Percentiles rank a stretch among this genome's conserved stretches.
Evolutionary conservation across 2,888 invertebrate species (phyloP).

Genomic region (Rhagophthalmus giganteus): DNA sequence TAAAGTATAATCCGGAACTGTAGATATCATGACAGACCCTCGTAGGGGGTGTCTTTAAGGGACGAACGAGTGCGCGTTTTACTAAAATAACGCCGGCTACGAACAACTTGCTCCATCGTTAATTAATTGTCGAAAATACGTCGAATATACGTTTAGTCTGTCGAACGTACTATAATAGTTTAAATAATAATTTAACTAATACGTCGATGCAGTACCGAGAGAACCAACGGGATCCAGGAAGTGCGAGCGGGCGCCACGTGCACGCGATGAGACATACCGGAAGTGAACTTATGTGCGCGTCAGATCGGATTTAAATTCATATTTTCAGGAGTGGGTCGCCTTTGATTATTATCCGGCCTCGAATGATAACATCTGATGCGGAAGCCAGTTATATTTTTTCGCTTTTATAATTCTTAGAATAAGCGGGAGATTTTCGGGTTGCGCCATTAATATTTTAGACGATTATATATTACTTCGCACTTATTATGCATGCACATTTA

Average conservation of each 20-base stretch:
- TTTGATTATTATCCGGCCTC: conserved; percentile 19
- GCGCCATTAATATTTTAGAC: no score
- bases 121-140: not conserved
- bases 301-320: conserved; percentile 48
- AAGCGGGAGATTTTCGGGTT: no score
- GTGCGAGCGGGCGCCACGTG: conserved; percentile 51
- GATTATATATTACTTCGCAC: no score
- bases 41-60: conserved; percentile 27
- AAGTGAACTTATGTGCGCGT: conserved; percentile 49
- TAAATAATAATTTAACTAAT: conserved; percentile 2
- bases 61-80: conserved; percentile 6
- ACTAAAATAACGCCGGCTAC: conserved; percentile 5
- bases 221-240: conserved; percentile 41
- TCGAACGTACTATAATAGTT: no score
- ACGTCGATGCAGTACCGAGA: conserved; percentile 3
- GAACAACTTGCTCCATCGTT: conserved; percentile 1
- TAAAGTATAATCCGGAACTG: conserved; percentile 65
- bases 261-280: conserved; percentile 50
- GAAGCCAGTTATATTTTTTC: conserved; percentile 1
- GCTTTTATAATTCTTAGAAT: no score
- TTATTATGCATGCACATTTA: no score
- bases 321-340: conserved; percentile 37
- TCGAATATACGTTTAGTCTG: no score
- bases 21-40: conserved; percentile 40
- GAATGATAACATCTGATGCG: conserved; percentile 20